Evolutionary conservation across 2,888 invertebrate genomes (phyloP).

Genomic region (Macrophya annulata): DNA sequence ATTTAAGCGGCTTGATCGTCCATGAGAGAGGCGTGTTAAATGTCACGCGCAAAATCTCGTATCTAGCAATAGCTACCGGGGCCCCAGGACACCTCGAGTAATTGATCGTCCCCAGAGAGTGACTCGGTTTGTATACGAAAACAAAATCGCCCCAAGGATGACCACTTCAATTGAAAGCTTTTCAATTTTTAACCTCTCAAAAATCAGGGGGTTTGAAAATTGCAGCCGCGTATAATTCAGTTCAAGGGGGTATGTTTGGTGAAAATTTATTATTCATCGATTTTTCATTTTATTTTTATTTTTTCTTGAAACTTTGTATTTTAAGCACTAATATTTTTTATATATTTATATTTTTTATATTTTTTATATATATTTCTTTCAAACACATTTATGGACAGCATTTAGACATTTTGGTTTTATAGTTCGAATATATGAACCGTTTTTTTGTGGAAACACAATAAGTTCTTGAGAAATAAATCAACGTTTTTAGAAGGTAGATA

Average conservation of each 20-base stretch:
- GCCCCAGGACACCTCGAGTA: slow-evolving; percentile 5
- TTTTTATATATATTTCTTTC: too few species aligned
- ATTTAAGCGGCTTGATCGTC: slow-evolving; percentile 36
- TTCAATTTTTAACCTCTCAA: neutral
- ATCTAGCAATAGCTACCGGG: slow-evolving; percentile 10
- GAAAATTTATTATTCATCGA: too few species aligned
- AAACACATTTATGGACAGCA: too few species aligned
- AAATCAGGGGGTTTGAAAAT: neutral
- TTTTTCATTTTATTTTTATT: too few species aligned
- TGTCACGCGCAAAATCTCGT: slow-evolving; percentile 45
- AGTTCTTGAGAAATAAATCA: neutral
- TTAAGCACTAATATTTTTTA: too few species aligned
- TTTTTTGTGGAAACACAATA: too few species aligned
- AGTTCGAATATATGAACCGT: too few species aligned
- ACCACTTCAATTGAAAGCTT: neutral
- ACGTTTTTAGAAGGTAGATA: neutral
- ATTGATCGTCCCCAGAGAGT: slow-evolving; percentile 60
- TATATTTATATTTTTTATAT: too few species aligned
- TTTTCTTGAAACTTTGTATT: too few species aligned
- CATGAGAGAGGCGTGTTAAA: slow-evolving; percentile 69
- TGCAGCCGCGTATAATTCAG: neutral
- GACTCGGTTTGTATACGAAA: slow-evolving; percentile 45
- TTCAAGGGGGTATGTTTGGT: neutral
- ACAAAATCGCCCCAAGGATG: slow-evolving; percentile 20
- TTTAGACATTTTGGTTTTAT: too few species aligned